These are phyloP conservation scores for Empidonax alnorum DNA, from an alignment of 2,113 vertebrate species.

Conservation along the genomic window DNA sequence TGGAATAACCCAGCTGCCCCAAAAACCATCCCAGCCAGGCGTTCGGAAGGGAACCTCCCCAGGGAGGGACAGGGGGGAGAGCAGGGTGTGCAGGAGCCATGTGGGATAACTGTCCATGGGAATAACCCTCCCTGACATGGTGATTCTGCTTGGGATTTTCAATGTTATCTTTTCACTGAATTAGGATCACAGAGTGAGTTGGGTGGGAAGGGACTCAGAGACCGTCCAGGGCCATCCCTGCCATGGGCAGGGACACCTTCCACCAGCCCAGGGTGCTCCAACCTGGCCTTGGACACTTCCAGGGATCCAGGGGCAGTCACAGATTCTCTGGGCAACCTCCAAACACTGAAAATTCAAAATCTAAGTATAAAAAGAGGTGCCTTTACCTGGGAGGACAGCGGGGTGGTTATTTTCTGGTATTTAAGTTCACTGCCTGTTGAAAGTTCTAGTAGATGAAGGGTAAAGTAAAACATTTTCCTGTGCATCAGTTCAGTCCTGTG, in stretches of 20 bases:
- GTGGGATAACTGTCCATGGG: not conserved
- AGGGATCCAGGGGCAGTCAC: not conserved
- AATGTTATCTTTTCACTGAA: not conserved
- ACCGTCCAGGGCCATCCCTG: rapidly evolving
- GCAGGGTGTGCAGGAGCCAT: not conserved
- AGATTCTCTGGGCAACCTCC: not conserved
- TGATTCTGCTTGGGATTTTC: not conserved
- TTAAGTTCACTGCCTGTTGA: not conserved
- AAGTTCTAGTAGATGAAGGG: not conserved
- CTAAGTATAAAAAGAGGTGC: not conserved
- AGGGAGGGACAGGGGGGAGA: not conserved
- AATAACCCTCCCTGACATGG: rapidly evolving
- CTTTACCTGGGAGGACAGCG: not conserved
- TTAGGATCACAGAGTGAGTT: not conserved
- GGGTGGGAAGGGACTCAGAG: rapidly evolving
- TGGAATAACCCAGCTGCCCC: not conserved
- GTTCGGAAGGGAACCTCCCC: rapidly evolving
- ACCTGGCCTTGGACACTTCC: not conserved
- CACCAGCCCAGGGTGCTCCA: not conserved
- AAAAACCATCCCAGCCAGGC: rapidly evolving
- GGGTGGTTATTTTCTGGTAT: not conserved
- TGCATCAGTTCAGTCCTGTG: rapidly evolving
- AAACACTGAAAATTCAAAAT: not conserved
- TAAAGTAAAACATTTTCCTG: not conserved
- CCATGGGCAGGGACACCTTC: not conserved